These are phyloP conservation scores for Actinostola sp. DNA, from an alignment of 92 coral and sea anemone genomes.

Conservation along the genomic window DNA sequence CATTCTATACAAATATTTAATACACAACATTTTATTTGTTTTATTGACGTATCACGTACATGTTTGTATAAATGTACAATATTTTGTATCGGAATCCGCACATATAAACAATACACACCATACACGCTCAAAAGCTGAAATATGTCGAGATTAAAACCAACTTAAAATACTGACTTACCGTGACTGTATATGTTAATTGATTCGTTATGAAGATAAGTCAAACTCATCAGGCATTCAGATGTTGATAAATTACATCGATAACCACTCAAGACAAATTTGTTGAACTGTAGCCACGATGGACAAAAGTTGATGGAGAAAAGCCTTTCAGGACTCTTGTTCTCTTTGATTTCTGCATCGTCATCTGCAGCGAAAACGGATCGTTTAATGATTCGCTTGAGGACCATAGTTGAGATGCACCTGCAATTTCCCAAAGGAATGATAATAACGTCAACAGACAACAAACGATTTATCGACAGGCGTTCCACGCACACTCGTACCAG, in stretches of 20 bases:
- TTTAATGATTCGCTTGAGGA: slow-evolving; percentile 28
- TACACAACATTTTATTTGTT: no score
- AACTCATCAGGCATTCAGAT: slow-evolving; percentile 74
- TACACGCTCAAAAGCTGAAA: no score
- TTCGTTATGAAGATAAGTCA: slow-evolving; percentile 91
- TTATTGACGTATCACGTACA: no score
- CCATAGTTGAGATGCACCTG: slow-evolving; percentile 25
- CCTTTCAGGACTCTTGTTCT: slow-evolving; percentile 14
- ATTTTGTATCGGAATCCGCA: no score
- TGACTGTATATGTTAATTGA: slow-evolving; percentile 85
- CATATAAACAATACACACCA: no score
- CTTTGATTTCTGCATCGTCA: slow-evolving; percentile 8
- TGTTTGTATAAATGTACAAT: no score
- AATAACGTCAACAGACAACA: slow-evolving; percentile 36
- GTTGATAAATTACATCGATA: slow-evolving; percentile 75
- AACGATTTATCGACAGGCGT: slow-evolving; percentile 17
- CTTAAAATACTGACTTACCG: slow-evolving; percentile 59
- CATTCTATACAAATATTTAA: no score
- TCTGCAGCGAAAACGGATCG: slow-evolving; percentile 23
- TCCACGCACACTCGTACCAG: slow-evolving; percentile 17
- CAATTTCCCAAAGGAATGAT: no score
- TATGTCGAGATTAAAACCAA: neutral
- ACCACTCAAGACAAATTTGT: slow-evolving; percentile 74
- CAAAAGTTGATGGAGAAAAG: slow-evolving; percentile 50
- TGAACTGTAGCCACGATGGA: slow-evolving; percentile 86